Conservation (phyloP, 35 echinoderm and acorn worm species). For the Lytechinus variegatus region DNA sequence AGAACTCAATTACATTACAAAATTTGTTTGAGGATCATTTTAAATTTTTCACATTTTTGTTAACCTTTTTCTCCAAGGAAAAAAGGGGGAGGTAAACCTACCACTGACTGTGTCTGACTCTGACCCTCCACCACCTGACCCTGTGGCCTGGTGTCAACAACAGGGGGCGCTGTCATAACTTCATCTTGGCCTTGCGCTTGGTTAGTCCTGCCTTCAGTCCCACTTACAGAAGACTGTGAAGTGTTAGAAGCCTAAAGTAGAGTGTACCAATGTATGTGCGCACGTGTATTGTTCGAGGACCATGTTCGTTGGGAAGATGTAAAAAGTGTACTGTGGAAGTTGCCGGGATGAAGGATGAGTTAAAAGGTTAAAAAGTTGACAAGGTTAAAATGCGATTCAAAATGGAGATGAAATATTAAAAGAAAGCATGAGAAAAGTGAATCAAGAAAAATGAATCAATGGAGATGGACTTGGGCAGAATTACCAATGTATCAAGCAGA, state of each 20-base stretch:
- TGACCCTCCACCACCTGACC: background rate
- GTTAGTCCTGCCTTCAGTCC: background rate
- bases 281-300: background rate
- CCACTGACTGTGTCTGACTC: background rate
- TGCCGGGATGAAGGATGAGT: background rate
- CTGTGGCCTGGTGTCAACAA: background rate
- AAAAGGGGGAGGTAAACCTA: background rate
- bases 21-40: too few relatives aligned
- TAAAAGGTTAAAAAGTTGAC: background rate
- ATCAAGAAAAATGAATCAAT: background rate
- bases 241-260: background rate
- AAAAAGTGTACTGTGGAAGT: background rate
- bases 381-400: background rate
- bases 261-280: background rate
- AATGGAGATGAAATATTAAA: background rate
- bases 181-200: background rate
- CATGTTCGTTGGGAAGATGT: background rate
- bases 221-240: background rate
- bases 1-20: too few relatives aligned
- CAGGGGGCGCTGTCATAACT: background rate
- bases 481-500: background rate
- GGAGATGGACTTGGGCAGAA: background rate
- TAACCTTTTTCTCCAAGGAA: too few relatives aligned
- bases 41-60: too few relatives aligned
- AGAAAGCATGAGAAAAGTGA: background rate